Conservation (phyloP, 2,888 invertebrate genomes). For the Erynnis tages region DNA sequence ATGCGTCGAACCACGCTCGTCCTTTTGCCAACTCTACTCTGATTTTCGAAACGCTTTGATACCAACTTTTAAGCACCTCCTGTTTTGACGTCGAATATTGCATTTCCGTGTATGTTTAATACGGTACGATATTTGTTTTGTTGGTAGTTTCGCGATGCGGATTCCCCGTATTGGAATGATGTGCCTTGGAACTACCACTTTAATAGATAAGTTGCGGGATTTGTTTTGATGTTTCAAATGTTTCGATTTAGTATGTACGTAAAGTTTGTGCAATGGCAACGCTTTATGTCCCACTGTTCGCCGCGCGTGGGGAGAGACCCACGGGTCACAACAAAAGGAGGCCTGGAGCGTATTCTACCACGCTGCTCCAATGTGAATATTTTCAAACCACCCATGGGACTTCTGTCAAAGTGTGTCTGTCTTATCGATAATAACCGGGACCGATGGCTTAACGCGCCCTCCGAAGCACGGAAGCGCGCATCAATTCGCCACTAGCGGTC, state of each 20-base stretch:
- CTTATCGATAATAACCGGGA: no score
- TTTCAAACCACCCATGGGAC: no score
- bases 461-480: no score
- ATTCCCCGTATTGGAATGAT: slow-evolving; percentile 44
- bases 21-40: slow-evolving; percentile 71
- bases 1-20: slow-evolving; percentile 57
- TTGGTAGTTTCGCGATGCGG: slow-evolving; percentile 39
- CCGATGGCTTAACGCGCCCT: not conserved
- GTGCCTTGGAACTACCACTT: not conserved
- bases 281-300: no score
- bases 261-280: no score
- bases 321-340: no score
- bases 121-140: slow-evolving; percentile 63
- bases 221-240: slow-evolving; percentile 1
- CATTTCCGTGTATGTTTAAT: slow-evolving; percentile 67
- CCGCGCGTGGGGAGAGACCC: no score
- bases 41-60: slow-evolving; percentile 77
- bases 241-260: slow-evolving; percentile 6
- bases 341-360: no score
- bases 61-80: slow-evolving; percentile 74
- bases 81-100: slow-evolving; percentile 74
- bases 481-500: no score
- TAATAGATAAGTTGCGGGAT: slow-evolving; percentile 10
- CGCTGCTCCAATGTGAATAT: no score
- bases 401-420: no score